These are phyloP conservation scores for Chaitophorus viminalis DNA, from an alignment of 2,888 invertebrate species.

Conservation along the genomic window DNA sequence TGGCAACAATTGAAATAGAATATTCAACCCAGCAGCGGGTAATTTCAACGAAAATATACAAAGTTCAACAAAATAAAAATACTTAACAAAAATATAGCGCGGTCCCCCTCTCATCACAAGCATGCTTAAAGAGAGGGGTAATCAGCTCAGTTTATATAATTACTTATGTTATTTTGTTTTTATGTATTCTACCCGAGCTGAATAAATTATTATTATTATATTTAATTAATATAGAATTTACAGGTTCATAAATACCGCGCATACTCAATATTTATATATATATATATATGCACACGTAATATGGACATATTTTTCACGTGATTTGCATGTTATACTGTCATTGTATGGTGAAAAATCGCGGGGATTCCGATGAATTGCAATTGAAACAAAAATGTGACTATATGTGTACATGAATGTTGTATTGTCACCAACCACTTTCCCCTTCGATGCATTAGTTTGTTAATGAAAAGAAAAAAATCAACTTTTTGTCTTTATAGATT, in stretches of 20 bases:
- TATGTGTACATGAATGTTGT: not conserved
- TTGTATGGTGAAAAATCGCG: slow-evolving; percentile 20
- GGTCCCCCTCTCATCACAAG: too few relatives aligned
- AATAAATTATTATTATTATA: too few relatives aligned
- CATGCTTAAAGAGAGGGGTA: too few relatives aligned
- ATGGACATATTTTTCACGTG: not conserved
- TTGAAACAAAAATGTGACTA: not conserved
- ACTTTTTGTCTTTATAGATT: slow-evolving; percentile 14
- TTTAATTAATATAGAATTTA: not conserved
- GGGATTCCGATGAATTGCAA: slow-evolving; percentile 43
- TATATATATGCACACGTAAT: not conserved
- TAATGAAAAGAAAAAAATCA: slow-evolving; percentile 11
- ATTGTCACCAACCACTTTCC: slow-evolving; percentile 18
- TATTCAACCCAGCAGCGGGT: not conserved
- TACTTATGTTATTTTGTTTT: too few relatives aligned
- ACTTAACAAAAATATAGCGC: not conserved
- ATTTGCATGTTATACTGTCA: not conserved
- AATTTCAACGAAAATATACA: not conserved
- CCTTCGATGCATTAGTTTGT: not conserved
- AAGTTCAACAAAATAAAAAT: not conserved
- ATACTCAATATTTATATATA: too few relatives aligned
- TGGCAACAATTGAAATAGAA: not conserved
- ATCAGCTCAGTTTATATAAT: too few relatives aligned
- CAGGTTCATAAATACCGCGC: not conserved
- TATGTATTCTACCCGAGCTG: too few relatives aligned